Conservation (phyloP, 2,113 vertebrate species). For the Tretioscincus oriximinensis region DNA sequence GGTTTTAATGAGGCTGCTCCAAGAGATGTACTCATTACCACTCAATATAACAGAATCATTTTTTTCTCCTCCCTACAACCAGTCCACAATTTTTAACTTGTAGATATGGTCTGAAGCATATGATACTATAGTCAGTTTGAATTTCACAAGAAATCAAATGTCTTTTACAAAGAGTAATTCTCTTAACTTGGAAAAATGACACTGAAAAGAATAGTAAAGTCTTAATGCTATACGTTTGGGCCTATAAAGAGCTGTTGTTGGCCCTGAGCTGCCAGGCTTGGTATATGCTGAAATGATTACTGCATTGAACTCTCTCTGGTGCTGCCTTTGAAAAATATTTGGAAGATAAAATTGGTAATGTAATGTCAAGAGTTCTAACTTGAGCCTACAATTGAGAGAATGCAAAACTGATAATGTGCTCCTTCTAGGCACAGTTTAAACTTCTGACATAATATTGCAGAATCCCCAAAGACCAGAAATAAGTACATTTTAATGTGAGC, state of each 20-base stretch:
- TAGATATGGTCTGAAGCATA: neutral
- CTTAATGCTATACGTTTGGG: neutral
- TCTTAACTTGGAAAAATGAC: neutral
- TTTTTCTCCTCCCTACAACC: too few relatives aligned
- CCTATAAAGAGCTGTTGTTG: neutral
- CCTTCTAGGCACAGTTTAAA: conserved; percentile 4
- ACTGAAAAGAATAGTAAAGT: neutral
- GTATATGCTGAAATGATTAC: neutral
- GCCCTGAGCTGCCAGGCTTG: neutral
- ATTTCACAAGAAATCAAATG: neutral
- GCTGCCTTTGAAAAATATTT: conserved; percentile 5
- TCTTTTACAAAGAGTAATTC: neutral
- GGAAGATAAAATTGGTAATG: neutral
- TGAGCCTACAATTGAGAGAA: neutral
- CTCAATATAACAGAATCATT: too few relatives aligned
- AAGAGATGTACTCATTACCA: too few relatives aligned
- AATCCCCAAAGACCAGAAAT: neutral
- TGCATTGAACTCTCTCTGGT: neutral
- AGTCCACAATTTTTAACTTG: too few relatives aligned
- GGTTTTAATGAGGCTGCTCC: too few relatives aligned
- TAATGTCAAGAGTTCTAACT: neutral
- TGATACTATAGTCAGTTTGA: neutral
- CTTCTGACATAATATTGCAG: neutral
- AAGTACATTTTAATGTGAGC: neutral
- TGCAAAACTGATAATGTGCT: neutral